A percentile compares a stretch with the other conserved stretches of the same genome.
These are phyloP conservation scores for Chaetops frenatus DNA, from an alignment of 2,113 vertebrate species.

Conservation along the genomic window DNA sequence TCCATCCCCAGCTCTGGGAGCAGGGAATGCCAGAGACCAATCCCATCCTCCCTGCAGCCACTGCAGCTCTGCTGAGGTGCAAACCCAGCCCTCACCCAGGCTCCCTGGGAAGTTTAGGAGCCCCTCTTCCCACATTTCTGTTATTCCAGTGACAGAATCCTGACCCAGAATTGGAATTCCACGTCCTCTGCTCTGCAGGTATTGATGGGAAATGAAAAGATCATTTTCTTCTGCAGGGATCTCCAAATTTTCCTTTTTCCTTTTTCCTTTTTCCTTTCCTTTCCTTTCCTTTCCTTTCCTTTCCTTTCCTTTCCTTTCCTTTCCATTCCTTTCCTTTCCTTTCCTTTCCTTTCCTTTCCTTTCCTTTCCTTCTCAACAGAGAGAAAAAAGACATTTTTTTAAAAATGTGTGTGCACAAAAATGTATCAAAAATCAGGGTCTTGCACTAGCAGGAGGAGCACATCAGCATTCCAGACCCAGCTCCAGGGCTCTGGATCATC, in stretches of 20 bases:
- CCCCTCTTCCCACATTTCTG: not conserved
- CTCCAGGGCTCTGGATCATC: no score
- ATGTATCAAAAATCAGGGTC: not conserved
- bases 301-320: no score
- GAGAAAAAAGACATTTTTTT: not conserved
- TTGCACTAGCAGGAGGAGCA: not conserved
- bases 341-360: not conserved
- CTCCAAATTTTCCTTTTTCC: no score
- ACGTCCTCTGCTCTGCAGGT: not conserved
- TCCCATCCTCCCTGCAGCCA: not conserved
- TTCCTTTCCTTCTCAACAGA: not conserved
- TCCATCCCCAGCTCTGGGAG: not conserved
- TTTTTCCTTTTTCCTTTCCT: no score
- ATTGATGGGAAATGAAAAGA: not conserved
- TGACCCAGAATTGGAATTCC: not conserved
- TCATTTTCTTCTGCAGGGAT: not conserved
- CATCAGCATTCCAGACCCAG: not conserved
- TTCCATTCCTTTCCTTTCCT: no score
- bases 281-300: no score
- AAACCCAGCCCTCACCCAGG: not conserved
- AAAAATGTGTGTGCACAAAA: not conserved
- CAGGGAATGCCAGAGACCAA: constrained; percentile 6
- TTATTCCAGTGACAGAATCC: not conserved
- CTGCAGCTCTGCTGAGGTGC: not conserved
- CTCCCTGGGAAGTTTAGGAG: not conserved